Percentiles rank a stretch among this genome's conserved stretches.
phyloP scores from a whole-genome alignment of 2,113 vertebrate species.

The Casuarius casuarius region DNA sequence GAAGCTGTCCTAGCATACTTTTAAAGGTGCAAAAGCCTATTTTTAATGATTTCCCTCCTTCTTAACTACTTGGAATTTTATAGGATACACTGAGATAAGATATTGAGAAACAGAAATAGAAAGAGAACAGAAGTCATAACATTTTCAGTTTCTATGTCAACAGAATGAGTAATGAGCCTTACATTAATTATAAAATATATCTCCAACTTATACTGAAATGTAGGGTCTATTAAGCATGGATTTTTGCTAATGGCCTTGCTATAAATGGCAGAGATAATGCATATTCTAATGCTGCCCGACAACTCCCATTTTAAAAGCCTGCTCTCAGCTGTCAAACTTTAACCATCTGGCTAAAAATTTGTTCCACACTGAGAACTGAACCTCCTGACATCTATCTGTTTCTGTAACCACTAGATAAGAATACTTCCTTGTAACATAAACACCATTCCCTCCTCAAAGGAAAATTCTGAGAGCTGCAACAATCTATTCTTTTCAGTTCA shows the following conservation, averaged over 20 bases:
- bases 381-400: neutral
- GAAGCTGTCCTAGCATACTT: neutral
- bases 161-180: neutral
- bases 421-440: neutral
- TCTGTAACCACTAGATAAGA: neutral
- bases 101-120: neutral
- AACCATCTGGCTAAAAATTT: neutral
- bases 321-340: neutral
- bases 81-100: neutral
- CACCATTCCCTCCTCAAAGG: neutral
- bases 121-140: neutral
- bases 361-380: neutral
- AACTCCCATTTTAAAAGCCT: neutral
- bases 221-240: neutral
- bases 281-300: neutral
- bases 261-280: neutral
- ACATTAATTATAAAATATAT: neutral
- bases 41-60: neutral
- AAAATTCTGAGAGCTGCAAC: neutral
- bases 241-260: slow-evolving; percentile 22
- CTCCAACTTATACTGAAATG: neutral
- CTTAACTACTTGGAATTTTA: neutral
- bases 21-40: neutral
- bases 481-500: neutral
- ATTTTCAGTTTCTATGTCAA: neutral